Base-by-base conservation (phyloP, 2,797 vertebrate species). In the Protonibea diacanthus region DNA sequence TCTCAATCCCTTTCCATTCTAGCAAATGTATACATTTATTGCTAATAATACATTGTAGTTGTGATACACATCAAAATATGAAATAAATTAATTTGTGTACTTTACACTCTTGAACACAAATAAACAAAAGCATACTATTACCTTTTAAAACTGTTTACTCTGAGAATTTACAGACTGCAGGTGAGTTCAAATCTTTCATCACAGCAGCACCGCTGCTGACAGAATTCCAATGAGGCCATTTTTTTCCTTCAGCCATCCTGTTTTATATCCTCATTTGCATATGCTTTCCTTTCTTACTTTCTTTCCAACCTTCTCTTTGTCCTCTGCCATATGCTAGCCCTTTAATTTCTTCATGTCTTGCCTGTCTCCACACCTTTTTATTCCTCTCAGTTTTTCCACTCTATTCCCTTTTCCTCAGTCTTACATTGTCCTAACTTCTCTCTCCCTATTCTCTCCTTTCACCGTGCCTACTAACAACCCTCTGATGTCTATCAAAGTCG, bases 211-310 rank as follows among this genome's bases (percentile, higher is more conserved):
- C 25, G 27, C 70, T 42, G 12, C 77, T 74, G 58, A 61, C 56
- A 82, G 74, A 87, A 87, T 87, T 57, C 38, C 45, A 88, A 77
- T 80, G 71, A 83, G 68, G 67, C 63, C 60, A 42, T 83, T 80
- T 62, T 62, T 44, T 3, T 6, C 58, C 64, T 47, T 84, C 80
- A 71, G 12, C 58, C 20, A 14, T 56, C 51, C 55, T 62, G 27
- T 51, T 65, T 71, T 11, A 60, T 53, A 61, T 71, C 61, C 25
- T 78, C 45, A 45, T 61, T 21, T 56, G 18, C 65, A 71, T 55
- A 15, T 29, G 38, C 72, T 59, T 57, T 58, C 5, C 48, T 58
- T 53, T 73, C 52, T 59, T 25, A 38, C 71, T 27, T 69, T 66
- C 14, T 21, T 25, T 65, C 8, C n/a, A 25, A 38, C 27, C n/a